Conservation (phyloP, 2,797 vertebrate genomes). For the Darevskia nairensis region DNA sequence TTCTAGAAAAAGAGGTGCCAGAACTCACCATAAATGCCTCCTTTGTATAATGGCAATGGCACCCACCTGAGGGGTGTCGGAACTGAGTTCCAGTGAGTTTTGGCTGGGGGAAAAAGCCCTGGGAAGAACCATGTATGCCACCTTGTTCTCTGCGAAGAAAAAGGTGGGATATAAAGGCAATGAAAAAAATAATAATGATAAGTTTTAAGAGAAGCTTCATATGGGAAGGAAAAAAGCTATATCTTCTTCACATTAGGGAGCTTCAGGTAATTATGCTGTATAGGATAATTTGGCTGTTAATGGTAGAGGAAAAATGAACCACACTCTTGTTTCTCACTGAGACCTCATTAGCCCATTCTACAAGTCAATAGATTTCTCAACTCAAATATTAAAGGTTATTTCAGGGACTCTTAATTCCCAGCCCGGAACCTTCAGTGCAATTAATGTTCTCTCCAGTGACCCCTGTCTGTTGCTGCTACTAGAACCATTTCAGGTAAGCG, state of each 20-base stretch:
- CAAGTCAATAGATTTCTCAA: slow-evolving; percentile 14
- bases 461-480: background rate
- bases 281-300: background rate
- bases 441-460: background rate
- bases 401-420: slow-evolving; percentile 5
- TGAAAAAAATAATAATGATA: background rate
- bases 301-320: background rate
- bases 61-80: no score
- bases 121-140: no score
- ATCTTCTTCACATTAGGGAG: background rate
- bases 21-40: no score
- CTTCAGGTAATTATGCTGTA: background rate
- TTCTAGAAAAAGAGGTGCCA: no score
- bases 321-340: background rate
- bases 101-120: no score
- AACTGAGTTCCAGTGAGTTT: no score
- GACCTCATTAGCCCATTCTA: slow-evolving; percentile 18
- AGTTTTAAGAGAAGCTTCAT: background rate
- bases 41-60: no score
- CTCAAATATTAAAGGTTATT: background rate
- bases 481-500: background rate
- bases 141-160: no score
- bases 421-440: background rate
- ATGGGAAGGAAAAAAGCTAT: background rate
- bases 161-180: no score